A percentile compares a stretch with the other conserved stretches of the same genome.
phyloP scores from a whole-genome alignment of 1,140 invertebrate genomes.

The Theocolax elegans region DNA sequence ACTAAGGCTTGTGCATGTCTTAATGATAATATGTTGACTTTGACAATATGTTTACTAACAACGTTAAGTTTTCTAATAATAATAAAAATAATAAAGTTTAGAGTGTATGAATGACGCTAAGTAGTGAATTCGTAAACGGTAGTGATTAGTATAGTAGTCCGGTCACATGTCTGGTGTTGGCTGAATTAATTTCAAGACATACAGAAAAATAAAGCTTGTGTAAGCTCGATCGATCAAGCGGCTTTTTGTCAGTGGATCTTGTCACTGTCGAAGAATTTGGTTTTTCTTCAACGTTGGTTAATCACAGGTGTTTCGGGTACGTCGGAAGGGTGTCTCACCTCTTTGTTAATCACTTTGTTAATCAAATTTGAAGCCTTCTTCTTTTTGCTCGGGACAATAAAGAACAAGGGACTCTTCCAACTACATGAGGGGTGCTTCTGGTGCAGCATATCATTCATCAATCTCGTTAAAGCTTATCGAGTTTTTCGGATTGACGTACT shows the following conservation, averaged over 20 bases:
- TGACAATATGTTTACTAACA: too few relatives aligned
- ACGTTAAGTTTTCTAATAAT: too few relatives aligned
- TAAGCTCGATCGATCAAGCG: background rate
- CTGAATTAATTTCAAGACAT: conserved; percentile 17
- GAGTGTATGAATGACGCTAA: too few relatives aligned
- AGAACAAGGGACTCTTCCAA: conserved; percentile 16
- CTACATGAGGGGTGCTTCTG: conserved; percentile 29
- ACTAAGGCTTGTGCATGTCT: conserved; percentile 18
- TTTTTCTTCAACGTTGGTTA: conserved; percentile 27
- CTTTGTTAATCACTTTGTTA: background rate
- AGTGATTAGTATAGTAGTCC: too few relatives aligned
- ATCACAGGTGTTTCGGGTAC: conserved; percentile 20
- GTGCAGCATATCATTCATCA: conserved; percentile 34
- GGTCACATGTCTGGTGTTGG: background rate
- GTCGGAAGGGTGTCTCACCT: conserved; percentile 5
- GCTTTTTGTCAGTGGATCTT: background rate
- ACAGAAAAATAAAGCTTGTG: conserved; percentile 63
- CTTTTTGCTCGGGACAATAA: conserved; percentile 4
- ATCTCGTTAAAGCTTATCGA: background rate
- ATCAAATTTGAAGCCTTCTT: conserved; percentile 1
- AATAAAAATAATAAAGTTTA: too few relatives aligned
- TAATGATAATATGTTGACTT: too few relatives aligned
- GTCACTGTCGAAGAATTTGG: conserved; percentile 24
- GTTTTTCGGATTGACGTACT: conserved; percentile 32
- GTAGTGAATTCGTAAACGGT: too few relatives aligned